Conservation (phyloP, 2,113 vertebrate species). For the Empidonax traillii region DNA sequence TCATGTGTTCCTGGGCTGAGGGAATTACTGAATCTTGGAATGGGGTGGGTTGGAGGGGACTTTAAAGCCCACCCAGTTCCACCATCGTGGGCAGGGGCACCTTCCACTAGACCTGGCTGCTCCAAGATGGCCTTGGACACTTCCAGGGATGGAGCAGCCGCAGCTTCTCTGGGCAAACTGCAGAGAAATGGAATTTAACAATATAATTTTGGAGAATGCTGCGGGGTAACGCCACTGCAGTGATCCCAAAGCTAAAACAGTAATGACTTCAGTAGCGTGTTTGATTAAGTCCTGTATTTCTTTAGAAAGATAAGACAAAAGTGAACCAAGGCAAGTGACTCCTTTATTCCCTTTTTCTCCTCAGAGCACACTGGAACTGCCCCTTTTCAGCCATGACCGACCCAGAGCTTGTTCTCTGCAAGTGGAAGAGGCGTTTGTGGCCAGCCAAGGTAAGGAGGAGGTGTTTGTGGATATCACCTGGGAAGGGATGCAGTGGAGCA, state of each 20-base stretch:
- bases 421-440: slow-evolving; percentile 73
- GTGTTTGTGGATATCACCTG: not conserved
- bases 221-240: rapidly evolving
- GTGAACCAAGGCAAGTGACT: rapidly evolving
- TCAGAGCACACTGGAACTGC: not conserved
- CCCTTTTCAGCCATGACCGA: slow-evolving; percentile 47
- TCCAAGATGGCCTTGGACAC: not conserved
- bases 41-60: not conserved
- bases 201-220: not conserved
- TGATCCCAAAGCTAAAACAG: rapidly evolving
- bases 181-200: not conserved
- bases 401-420: slow-evolving; percentile 69
- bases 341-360: not conserved
- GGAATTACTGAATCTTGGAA: not conserved
- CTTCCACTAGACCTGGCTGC: not conserved
- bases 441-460: slow-evolving; percentile 74
- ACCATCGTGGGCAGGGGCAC: not conserved
- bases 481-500: rapidly evolving
- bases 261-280: rapidly evolving
- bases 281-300: rapidly evolving
- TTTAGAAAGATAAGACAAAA: not conserved
- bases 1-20: rapidly evolving
- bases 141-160: not conserved
- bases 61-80: not conserved
- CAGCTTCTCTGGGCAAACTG: not conserved